Evolutionary conservation across 1,140 invertebrate genomes (phyloP).

Genomic region (Matsumurasca onukii): DNA sequence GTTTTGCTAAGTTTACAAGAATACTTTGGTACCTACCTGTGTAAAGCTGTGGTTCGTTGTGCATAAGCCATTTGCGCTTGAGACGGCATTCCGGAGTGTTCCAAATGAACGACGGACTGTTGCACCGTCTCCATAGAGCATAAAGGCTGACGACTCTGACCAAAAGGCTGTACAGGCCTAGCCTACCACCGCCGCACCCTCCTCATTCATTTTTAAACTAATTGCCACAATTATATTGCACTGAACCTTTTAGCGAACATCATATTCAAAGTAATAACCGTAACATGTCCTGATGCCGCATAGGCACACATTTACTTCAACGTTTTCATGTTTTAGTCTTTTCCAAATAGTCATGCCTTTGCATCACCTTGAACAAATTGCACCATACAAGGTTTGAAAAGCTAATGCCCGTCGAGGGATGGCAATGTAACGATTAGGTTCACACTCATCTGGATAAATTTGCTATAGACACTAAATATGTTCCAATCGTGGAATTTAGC

Average conservation of each 20-base stretch:
- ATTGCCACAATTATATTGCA: not conserved
- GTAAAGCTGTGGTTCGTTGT: slow-evolving; percentile 35
- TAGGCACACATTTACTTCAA: slow-evolving; percentile 4
- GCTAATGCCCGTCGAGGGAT: too few relatives aligned
- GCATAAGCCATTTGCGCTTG: slow-evolving; percentile 38
- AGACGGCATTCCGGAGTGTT: slow-evolving; percentile 36
- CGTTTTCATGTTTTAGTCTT: not conserved
- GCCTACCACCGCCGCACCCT: slow-evolving; percentile 27
- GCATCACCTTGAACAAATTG: not conserved
- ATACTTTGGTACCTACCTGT: slow-evolving; percentile 35
- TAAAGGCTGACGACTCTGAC: not conserved
- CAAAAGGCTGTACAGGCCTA: too few relatives aligned
- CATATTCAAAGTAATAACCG: slow-evolving; percentile 11
- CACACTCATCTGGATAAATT: too few relatives aligned
- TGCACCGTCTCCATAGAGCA: slow-evolving; percentile 14
- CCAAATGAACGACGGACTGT: slow-evolving; percentile 27
- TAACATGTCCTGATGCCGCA: slow-evolving; percentile 9
- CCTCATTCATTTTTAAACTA: slow-evolving; percentile 8
- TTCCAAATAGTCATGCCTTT: slow-evolving; percentile 12
- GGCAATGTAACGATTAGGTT: too few relatives aligned
- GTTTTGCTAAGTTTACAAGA: too few relatives aligned
- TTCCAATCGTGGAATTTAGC: too few relatives aligned
- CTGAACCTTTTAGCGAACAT: slow-evolving; percentile 20
- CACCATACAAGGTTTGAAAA: not conserved
- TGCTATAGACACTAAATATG: too few relatives aligned